A percentile compares a stretch with the other conserved stretches of the same genome.
Conservation (phyloP, 2,113 vertebrate species). For the Pseudorectes ferrugineus region DNA sequence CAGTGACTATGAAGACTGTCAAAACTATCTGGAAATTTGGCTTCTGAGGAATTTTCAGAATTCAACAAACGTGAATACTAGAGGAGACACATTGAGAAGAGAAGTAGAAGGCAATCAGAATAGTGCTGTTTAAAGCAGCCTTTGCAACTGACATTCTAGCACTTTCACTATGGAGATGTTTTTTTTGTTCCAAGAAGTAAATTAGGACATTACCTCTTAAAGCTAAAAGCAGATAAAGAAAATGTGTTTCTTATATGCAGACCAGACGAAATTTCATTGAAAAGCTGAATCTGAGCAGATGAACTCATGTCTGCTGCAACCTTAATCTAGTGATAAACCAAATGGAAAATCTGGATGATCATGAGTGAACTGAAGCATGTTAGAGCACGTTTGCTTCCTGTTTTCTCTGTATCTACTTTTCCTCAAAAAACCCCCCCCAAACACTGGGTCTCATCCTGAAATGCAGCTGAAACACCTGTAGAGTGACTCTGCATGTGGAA, state of each 20-base stretch:
- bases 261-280: background rate
- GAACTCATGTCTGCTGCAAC: background rate
- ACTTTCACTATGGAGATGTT: background rate
- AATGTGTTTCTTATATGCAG: background rate
- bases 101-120: background rate
- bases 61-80: background rate
- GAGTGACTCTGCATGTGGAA: background rate
- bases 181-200: background rate
- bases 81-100: background rate
- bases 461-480: background rate
- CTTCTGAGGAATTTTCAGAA: background rate
- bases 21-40: background rate
- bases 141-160: background rate
- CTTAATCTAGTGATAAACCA: background rate
- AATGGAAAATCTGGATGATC: background rate
- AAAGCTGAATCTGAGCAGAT: background rate
- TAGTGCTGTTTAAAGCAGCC: background rate
- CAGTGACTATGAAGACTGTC: background rate
- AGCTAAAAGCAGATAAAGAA: background rate
- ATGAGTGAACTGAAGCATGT: background rate
- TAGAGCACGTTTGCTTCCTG: background rate
- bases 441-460: background rate
- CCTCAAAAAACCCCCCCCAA: fast-evolving
- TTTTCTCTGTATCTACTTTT: background rate
- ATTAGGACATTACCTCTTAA: background rate